Percentiles rank a stretch among this genome's conserved stretches.
Evolutionary conservation across 1,140 invertebrate species (phyloP).

Genomic region (Drosophila bocki): DNA sequence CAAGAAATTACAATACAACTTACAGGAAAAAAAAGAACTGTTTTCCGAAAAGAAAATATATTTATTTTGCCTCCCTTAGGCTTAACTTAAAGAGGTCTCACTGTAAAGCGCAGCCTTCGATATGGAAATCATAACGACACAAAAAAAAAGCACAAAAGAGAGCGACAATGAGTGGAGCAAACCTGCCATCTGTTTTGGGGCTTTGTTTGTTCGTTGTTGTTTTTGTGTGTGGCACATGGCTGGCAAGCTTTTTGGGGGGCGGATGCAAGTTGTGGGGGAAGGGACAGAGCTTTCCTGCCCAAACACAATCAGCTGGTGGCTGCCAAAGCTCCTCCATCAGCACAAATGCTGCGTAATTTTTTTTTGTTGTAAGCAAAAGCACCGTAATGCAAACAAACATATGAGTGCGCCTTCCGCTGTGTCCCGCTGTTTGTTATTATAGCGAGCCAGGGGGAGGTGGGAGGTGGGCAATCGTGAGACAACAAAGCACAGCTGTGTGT

Average conservation of each 20-base stretch:
- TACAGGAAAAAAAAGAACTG: too few relatives aligned
- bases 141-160: conserved; percentile 29
- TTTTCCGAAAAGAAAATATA: too few relatives aligned
- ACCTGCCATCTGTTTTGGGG: conserved; percentile 40
- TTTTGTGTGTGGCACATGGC: conserved; percentile 35
- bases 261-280: neutral
- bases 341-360: conserved; percentile 49
- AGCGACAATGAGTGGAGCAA: conserved; percentile 29
- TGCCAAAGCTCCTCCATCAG: conserved; percentile 21
- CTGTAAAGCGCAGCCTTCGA: conserved; percentile 30
- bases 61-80: neutral
- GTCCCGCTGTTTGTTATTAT: conserved; percentile 37
- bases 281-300: conserved; percentile 31
- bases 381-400: conserved; percentile 47
- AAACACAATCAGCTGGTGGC: conserved; percentile 53
- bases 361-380: conserved; percentile 29
- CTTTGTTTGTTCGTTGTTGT: conserved; percentile 28
- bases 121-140: conserved; percentile 23
- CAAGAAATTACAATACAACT: too few relatives aligned
- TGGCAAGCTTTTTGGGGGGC: conserved; percentile 25
- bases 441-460: neutral
- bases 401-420: conserved; percentile 24
- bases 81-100: neutral
- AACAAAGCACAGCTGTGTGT: conserved; percentile 70
- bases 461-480: conserved; percentile 18